Conservation (phyloP, 2,888 invertebrate genomes). For the Eumerus sabulonum region DNA sequence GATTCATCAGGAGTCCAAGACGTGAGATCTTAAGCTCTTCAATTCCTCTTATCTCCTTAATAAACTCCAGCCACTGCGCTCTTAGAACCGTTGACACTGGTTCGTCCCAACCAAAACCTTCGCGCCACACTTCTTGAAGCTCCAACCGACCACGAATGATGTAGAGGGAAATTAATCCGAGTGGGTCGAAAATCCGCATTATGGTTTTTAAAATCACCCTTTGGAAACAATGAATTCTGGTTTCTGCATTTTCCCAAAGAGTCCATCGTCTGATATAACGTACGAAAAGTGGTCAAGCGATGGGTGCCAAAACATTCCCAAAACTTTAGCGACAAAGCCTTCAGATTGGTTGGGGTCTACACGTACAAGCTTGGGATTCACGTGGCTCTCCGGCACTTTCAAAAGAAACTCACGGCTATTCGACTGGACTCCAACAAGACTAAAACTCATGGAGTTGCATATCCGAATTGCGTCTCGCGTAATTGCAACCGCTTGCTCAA, state of each 20-base stretch:
- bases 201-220: constrained; percentile 7
- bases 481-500: constrained; percentile 8
- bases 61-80: constrained; percentile 4
- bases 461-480: constrained; percentile 16
- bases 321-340: constrained; percentile 1
- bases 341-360: constrained; percentile 11
- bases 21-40: constrained; percentile 2
- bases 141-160: constrained; percentile 20
- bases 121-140: constrained; percentile 36
- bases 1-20: constrained; percentile 15
- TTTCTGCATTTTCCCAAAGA: not conserved
- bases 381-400: constrained; percentile 8
- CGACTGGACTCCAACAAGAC: constrained; percentile 28
- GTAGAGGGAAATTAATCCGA: constrained; percentile 12
- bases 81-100: not conserved
- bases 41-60: constrained; percentile 3
- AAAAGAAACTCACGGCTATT: constrained; percentile 4
- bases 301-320: constrained; percentile 25
- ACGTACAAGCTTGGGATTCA: constrained; percentile 8
- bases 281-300: not conserved
- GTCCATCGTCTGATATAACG: not conserved
- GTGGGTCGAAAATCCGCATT: constrained; percentile 30
- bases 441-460: constrained; percentile 22
- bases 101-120: constrained; percentile 31
- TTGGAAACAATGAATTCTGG: not conserved